These are phyloP conservation scores for Brachyptera risi DNA, from an alignment of 2,888 invertebrate species.

Conservation along the genomic window DNA sequence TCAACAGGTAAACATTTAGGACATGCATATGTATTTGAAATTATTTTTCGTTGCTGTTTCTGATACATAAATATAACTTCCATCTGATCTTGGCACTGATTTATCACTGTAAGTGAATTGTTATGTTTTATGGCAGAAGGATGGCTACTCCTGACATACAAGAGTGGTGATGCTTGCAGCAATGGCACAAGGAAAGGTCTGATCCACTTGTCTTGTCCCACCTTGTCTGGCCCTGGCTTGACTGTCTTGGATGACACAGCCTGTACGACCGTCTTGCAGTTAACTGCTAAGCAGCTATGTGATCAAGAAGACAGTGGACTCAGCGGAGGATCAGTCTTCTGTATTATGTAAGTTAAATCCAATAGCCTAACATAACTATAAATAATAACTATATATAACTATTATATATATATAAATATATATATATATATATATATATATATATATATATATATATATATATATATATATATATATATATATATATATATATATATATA, in stretches of 20 bases:
- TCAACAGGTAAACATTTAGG: neutral
- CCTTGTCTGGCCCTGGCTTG: neutral
- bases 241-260: neutral
- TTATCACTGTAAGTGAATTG: neutral
- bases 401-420: too few relatives aligned
- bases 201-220: neutral
- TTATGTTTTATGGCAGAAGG: neutral
- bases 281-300: neutral
- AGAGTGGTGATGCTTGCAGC: neutral
- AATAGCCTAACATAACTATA: too few relatives aligned
- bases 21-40: too few relatives aligned
- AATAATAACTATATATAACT: too few relatives aligned
- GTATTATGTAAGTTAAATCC: neutral
- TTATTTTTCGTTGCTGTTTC: too few relatives aligned
- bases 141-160: slow-evolving; percentile 1
- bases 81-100: neutral
- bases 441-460: too few relatives aligned
- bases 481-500: too few relatives aligned
- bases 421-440: too few relatives aligned
- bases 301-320: neutral
- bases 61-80: neutral
- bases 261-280: neutral
- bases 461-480: too few relatives aligned
- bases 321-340: neutral
- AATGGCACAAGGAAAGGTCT: neutral